A percentile compares a stretch with the other conserved stretches of the same genome.
These are phyloP conservation scores for Scomber scombrus DNA, from an alignment of 2,113 vertebrate species.

Conservation along the genomic window DNA sequence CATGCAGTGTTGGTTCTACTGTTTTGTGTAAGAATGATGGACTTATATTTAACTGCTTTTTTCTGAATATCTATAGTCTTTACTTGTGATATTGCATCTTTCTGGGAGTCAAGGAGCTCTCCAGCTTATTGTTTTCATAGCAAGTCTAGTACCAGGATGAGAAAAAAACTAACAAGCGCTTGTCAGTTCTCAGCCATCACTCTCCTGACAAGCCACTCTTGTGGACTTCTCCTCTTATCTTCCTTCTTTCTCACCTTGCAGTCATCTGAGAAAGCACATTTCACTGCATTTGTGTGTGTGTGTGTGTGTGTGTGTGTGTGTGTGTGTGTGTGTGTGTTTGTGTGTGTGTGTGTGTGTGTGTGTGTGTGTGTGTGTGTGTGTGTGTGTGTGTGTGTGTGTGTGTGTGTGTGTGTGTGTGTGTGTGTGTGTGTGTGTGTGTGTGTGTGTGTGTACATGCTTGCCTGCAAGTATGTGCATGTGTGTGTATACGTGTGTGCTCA, in stretches of 20 bases:
- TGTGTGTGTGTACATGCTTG: constrained; percentile 15
- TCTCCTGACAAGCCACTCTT: constrained; percentile 90
- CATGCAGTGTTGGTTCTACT: neutral
- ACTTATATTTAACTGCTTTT: constrained; percentile 12
- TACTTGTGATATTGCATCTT: constrained; percentile 34
- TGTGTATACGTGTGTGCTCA: constrained; percentile 69
- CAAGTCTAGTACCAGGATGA: constrained; percentile 83
- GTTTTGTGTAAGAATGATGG: neutral
- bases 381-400: constrained; percentile 61
- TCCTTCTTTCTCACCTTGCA: constrained; percentile 85
- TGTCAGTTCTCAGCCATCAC: constrained; percentile 91
- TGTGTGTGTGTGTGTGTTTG: neutral
- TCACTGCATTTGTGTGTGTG: constrained; percentile 79
- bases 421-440: neutral
- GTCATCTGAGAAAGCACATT: constrained; percentile 82
- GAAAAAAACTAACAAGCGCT: constrained; percentile 92
- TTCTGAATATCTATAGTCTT: constrained; percentile 25
- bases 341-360: constrained; percentile 52
- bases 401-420: constrained; percentile 55
- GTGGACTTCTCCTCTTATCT: constrained; percentile 92
- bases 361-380: constrained; percentile 51
- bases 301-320: constrained; percentile 7
- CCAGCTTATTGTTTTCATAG: constrained; percentile 65
- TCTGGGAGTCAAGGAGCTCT: constrained; percentile 44
- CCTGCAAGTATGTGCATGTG: constrained; percentile 35